A percentile compares a stretch with the other conserved stretches of the same genome.
Conservation (phyloP, 2,888 invertebrate genomes). For the Halocaridina rubra region DNA sequence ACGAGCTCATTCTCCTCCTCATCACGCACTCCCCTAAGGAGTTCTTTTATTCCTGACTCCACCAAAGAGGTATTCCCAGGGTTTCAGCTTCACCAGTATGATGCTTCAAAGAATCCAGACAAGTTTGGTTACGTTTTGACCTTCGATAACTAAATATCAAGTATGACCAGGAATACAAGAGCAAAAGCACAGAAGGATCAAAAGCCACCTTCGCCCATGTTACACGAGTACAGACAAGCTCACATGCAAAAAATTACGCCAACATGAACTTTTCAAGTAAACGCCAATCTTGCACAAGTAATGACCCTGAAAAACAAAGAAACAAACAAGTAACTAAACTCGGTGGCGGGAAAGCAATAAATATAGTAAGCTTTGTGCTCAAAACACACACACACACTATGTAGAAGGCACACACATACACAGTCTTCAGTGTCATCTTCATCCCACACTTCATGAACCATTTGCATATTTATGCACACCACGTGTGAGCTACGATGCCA, state of each 20-base stretch:
- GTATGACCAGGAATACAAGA: not conserved
- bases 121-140: conserved; percentile 57
- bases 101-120: conserved; percentile 20
- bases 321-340: not conserved
- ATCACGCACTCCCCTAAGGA: not conserved
- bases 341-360: conserved; percentile 3
- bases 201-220: not conserved
- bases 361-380: not conserved
- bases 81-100: conserved; percentile 48
- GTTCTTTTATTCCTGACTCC: not conserved
- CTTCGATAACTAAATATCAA: conserved; percentile 37
- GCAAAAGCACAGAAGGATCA: not conserved
- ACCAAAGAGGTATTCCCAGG: conserved; percentile 43
- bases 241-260: not conserved
- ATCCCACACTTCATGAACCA: not conserved
- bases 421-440: not conserved
- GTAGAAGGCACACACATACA: not conserved
- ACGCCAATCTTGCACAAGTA: not conserved
- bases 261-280: not conserved
- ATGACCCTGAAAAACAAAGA: not conserved
- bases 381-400: not conserved
- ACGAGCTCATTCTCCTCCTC: not conserved
- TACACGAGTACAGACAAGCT: not conserved
- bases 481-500: not conserved
- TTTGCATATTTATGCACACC: not conserved